phyloP scores from a whole-genome alignment of 2,797 vertebrate species.

The Coranthus polyacanthus region DNA sequence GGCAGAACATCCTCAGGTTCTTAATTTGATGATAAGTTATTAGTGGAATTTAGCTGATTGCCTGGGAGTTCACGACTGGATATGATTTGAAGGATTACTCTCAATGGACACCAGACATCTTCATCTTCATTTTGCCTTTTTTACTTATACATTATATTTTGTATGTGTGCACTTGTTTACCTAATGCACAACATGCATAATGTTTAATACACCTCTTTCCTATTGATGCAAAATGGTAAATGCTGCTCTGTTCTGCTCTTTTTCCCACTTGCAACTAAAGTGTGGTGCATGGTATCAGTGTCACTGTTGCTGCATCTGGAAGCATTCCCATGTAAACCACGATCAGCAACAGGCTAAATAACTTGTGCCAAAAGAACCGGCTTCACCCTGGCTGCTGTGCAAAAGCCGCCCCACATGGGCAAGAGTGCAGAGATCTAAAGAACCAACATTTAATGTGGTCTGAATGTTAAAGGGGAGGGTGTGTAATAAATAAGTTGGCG shows the following conservation, averaged over 20 bases:
- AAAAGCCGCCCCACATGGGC: constrained; percentile 59
- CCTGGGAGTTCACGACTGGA: neutral
- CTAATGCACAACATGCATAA: neutral
- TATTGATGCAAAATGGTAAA: constrained; percentile 12
- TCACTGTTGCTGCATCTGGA: constrained; percentile 67
- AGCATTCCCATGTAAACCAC: constrained; percentile 57
- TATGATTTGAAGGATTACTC: constrained; percentile 38
- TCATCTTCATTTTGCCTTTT: constrained; percentile 1
- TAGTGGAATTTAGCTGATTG: constrained; percentile 10
- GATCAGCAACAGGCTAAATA: constrained; percentile 72
- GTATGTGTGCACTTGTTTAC: constrained; percentile 1
- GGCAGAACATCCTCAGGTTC: too few species aligned
- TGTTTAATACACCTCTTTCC: constrained; percentile 9
- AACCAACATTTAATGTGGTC: constrained; percentile 70
- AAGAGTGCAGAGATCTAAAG: constrained; percentile 70
- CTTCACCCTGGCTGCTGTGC: constrained; percentile 45
- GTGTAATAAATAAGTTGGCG: constrained; percentile 68
- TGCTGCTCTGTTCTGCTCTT: too few species aligned
- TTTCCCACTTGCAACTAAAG: constrained; percentile 12
- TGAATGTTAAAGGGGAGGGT: constrained; percentile 56
- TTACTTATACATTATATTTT: neutral
- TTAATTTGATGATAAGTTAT: too few species aligned
- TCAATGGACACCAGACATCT: constrained; percentile 11
- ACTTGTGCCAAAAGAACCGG: constrained; percentile 52
- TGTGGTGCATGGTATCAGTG: constrained; percentile 31